phyloP scores from a whole-genome alignment of 2,797 vertebrate species.

The Buphagus erythrorhynchus region DNA sequence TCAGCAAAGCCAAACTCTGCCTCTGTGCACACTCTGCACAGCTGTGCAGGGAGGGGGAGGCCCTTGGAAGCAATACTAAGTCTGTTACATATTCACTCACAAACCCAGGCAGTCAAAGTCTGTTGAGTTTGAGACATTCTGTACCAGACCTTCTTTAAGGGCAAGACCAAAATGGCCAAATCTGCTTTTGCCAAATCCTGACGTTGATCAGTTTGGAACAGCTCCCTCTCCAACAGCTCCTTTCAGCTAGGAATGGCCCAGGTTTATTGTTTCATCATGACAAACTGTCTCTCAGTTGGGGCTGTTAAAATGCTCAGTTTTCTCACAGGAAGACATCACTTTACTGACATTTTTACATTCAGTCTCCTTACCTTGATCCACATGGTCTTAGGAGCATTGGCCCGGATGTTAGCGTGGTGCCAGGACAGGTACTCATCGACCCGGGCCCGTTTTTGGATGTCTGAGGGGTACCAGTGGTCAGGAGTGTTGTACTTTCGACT shows the following conservation, averaged over 20 bases:
- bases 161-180: not conserved
- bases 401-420: conserved; percentile 85
- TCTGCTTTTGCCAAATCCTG: not conserved
- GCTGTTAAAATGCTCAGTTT: not conserved
- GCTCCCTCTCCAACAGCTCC: not conserved
- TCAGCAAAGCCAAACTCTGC: not conserved
- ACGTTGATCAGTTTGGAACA: not conserved
- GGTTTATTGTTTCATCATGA: not conserved
- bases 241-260: not conserved
- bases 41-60: not conserved
- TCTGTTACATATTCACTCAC: not conserved
- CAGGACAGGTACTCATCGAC: conserved; percentile 92
- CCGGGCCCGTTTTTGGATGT: conserved; percentile 82
- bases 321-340: not conserved
- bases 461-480: conserved; percentile 91
- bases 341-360: not conserved
- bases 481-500: conserved; percentile 82
- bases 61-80: not conserved
- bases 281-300: not conserved
- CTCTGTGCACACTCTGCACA: not conserved
- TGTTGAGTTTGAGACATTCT: not conserved
- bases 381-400: conserved; percentile 64
- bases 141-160: not conserved
- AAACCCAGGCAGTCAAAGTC: not conserved
- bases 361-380: conserved; percentile 77